Conservation (phyloP, 2,888 invertebrate genomes). For the Drosophila tanythrix region DNA sequence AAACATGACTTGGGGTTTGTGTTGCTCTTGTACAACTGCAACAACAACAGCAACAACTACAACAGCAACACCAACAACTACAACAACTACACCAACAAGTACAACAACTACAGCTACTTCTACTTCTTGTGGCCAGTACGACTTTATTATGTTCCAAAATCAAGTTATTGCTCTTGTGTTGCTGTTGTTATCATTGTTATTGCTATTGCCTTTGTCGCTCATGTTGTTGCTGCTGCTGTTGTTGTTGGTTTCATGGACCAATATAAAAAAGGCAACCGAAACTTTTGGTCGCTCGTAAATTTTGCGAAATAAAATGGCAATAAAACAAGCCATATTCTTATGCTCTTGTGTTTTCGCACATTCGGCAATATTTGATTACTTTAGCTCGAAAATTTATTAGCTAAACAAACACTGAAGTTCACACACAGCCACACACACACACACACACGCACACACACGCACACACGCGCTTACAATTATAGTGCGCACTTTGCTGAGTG, state of each 20-base stretch:
- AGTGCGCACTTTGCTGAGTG: constrained; percentile 39
- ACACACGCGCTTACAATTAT: not conserved
- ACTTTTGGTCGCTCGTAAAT: constrained; percentile 77
- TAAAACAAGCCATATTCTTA: constrained; percentile 71
- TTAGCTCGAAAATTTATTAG: constrained; percentile 76
- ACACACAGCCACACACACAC: constrained; percentile 39
- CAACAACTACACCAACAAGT: not conserved
- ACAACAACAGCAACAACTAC: not conserved
- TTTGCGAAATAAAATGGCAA: constrained; percentile 76
- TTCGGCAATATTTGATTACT: constrained; percentile 79
- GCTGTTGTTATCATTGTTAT: constrained; percentile 30
- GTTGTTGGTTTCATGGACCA: constrained; percentile 35
- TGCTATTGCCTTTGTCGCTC: constrained; percentile 12
- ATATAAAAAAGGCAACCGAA: constrained; percentile 54
- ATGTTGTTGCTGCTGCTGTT: constrained; percentile 26
- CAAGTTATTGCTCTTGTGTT: constrained; percentile 54
- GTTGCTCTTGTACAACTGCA: not conserved
- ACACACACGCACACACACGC: constrained; percentile 1
- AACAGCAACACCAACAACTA: not conserved
- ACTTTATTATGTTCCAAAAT: constrained; percentile 69
- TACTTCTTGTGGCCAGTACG: constrained; percentile 38
- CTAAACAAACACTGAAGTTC: constrained; percentile 73
- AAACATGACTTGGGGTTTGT: constrained; percentile 37
- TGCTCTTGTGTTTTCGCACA: constrained; percentile 69
- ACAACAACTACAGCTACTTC: not conserved